These are phyloP conservation scores for Chroicocephalus ridibundus DNA, from an alignment of 2,113 vertebrate species.

Conservation along the genomic window DNA sequence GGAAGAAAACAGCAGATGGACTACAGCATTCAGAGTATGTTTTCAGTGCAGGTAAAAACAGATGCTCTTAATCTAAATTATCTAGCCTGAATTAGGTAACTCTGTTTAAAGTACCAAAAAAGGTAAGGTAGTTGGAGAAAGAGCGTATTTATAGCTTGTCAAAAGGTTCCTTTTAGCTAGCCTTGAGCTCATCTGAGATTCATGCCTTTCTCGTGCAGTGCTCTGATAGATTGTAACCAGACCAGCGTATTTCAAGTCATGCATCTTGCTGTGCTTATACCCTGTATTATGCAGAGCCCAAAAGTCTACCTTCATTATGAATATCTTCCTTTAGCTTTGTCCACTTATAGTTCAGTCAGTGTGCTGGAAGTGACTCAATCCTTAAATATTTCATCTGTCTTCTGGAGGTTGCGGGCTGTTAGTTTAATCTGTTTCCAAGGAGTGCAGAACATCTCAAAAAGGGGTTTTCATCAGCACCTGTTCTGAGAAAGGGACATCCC, in stretches of 20 bases:
- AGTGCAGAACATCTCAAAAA: background rate
- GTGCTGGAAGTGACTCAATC: background rate
- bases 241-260: background rate
- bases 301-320: background rate
- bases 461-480: conserved; percentile 9
- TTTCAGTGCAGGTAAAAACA: background rate
- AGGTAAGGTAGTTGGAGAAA: background rate
- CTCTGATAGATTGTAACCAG: background rate
- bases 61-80: background rate
- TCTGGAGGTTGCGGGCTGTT: background rate
- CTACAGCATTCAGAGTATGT: background rate
- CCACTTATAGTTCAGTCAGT: background rate
- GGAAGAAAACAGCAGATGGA: background rate
- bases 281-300: background rate
- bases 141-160: background rate
- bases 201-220: background rate
- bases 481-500: background rate
- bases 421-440: conserved; percentile 34
- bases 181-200: background rate
- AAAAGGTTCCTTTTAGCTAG: conserved; percentile 1
- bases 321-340: conserved; percentile 2
- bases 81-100: background rate
- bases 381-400: background rate
- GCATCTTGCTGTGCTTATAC: background rate
- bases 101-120: conserved; percentile 21